These are phyloP conservation scores for Lampris megalopsis DNA, from an alignment of 2,113 vertebrate genomes.

Conservation along the genomic window DNA sequence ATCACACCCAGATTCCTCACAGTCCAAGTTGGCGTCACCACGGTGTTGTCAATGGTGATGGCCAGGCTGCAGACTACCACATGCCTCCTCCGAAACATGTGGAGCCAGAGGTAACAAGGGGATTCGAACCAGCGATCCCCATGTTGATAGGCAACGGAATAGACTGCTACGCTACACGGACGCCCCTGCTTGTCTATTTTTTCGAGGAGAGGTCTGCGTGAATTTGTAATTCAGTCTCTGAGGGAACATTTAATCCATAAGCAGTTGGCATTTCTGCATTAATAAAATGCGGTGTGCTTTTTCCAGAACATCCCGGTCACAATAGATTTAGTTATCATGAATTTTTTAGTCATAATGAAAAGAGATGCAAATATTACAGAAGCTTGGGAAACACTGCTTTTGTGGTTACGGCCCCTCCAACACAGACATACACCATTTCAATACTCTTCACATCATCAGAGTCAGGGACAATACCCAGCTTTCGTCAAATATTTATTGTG, in stretches of 20 bases:
- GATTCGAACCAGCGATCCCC: too few species aligned
- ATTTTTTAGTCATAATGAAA: slow-evolving; percentile 18
- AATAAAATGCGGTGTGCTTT: background rate
- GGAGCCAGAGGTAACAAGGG: too few species aligned
- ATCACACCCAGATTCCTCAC: too few species aligned
- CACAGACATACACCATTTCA: background rate
- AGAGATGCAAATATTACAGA: background rate
- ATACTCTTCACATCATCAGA: background rate
- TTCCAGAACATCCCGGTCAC: slow-evolving; percentile 17
- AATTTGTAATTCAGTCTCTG: slow-evolving; percentile 39
- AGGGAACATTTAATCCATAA: slow-evolving; percentile 50
- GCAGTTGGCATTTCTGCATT: slow-evolving; percentile 20
- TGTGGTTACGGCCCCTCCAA: background rate
- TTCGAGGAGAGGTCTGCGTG: background rate
- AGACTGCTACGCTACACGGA: too few species aligned
- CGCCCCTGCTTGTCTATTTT: too few species aligned
- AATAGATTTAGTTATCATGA: slow-evolving; percentile 41
- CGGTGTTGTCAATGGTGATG: too few species aligned
- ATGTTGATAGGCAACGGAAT: too few species aligned
- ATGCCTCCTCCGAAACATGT: too few species aligned
- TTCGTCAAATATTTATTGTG: background rate
- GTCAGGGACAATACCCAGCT: background rate
- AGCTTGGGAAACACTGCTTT: background rate
- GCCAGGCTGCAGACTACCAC: too few species aligned
- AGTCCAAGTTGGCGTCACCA: too few species aligned